A percentile compares a stretch with the other conserved stretches of the same genome.
Conservation (phyloP, 2,113 vertebrate genomes). For the Erpornis zantholeuca region DNA sequence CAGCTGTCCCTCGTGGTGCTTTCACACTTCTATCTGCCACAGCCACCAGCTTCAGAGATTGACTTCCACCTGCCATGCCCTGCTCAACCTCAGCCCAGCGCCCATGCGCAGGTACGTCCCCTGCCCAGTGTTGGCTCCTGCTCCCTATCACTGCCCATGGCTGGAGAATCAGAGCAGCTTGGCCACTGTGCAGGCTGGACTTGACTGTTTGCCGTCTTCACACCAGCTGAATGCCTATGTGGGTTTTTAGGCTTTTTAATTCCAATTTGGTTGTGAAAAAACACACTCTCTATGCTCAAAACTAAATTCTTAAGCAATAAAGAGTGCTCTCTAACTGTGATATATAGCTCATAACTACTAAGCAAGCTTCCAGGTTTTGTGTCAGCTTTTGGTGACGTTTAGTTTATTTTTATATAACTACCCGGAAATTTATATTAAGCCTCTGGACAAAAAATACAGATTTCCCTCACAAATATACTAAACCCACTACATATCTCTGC, state of each 20-base stretch:
- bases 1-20: accelerated
- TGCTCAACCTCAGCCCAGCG: not conserved
- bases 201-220: not conserved
- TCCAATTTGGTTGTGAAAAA: not conserved
- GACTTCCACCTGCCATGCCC: accelerated
- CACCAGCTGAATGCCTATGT: not conserved
- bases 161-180: not conserved
- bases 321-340: not conserved
- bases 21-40: accelerated
- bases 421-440: not conserved
- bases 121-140: not conserved
- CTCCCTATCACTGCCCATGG: not conserved
- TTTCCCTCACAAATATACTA: not conserved
- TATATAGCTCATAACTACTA: not conserved
- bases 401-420: not conserved
- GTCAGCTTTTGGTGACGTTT: not conserved
- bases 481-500: not conserved
- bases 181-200: not conserved
- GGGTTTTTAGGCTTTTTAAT: not conserved
- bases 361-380: not conserved
- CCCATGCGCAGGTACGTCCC: accelerated
- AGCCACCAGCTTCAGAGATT: not conserved
- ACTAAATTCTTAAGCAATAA: not conserved
- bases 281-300: not conserved
- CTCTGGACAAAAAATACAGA: not conserved